Evolutionary conservation across 2,888 invertebrate species (phyloP), one percentile per base, ranked within the genome.

Genomic region (Agriopis leucophaearia): DNA sequence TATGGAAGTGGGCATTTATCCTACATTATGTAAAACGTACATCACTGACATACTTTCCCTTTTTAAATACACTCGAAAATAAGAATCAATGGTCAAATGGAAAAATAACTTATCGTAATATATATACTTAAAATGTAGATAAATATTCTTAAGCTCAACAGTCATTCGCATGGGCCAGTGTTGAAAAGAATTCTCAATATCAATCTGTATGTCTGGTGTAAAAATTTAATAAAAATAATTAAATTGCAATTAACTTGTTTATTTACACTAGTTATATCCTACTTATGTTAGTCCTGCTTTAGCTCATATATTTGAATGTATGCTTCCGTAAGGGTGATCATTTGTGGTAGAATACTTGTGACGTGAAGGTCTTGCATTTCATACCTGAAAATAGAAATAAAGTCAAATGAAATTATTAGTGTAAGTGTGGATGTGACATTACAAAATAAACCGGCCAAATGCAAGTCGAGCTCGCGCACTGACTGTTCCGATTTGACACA

Each of bases 241-340:
- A 78, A 78, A 81, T 64, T 56, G 18, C 55, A 47, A 13, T 70
- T 65, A 58, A 63, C 79, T 85, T 77, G 76, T 47, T 66, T 64
- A 38, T 64, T 73, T 81, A 78, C 36, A 57, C 83, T 84, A 81
- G 84, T 83, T 73, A 50, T 65, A 55, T 42, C 42, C 18, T 55
- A 60, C 56, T 52, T 54, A 56, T 60, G 61, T 88, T 82, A 92
- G 82, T 94, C 94, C 85, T 91, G 90, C 70, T 94, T 94, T 61
- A 94, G 84, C 88, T 96, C 96, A 90, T 96, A 96, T 79, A 96
- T 96, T 89, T 99, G 99, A 84, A 99, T 99, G 86, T 99, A 99
- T 5, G 99, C 98, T 92, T 99, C 99, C 1, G 99, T 99, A 18
- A 99, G 94, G 0, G 99, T 99, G 70, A 99, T 99, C 99, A 99